phyloP scores from a whole-genome alignment of 2,888 invertebrate genomes.

The Acrobeloides nanus region DNA sequence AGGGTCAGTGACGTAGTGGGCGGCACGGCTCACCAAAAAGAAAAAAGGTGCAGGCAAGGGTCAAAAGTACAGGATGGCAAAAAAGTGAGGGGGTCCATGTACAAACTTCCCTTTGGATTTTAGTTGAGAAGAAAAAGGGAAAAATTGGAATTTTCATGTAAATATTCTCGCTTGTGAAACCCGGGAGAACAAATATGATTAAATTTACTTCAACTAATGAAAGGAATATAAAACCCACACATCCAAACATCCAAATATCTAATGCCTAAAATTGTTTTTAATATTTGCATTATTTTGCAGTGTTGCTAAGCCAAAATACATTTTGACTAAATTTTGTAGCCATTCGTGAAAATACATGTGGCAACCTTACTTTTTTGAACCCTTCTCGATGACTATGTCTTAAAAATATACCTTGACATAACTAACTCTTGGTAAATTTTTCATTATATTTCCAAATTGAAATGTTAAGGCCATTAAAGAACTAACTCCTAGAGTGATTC shows the following conservation, averaged over 20 bases:
- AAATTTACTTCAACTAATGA: conserved; percentile 43
- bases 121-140: too few species aligned
- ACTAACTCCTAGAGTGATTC: conserved; percentile 47
- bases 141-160: too few species aligned
- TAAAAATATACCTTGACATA: conserved; percentile 40
- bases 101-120: too few species aligned
- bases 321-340: too few species aligned
- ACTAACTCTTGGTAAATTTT: conserved; percentile 49
- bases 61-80: too few species aligned
- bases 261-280: conserved; percentile 30
- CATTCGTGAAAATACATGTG: too few species aligned
- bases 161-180: too few species aligned
- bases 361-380: neutral
- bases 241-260: conserved; percentile 54
- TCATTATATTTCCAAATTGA: conserved; percentile 53
- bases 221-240: conserved; percentile 52
- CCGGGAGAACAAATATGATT: neutral
- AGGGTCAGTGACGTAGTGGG: neutral
- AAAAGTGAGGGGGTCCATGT: too few species aligned
- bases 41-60: too few species aligned
- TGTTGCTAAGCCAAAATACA: too few species aligned
- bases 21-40: too few species aligned
- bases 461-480: conserved; percentile 40
- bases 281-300: neutral
- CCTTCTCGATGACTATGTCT: neutral